phyloP scores from a whole-genome alignment of 2,797 vertebrate genomes.

The Leuciscus waleckii region DNA sequence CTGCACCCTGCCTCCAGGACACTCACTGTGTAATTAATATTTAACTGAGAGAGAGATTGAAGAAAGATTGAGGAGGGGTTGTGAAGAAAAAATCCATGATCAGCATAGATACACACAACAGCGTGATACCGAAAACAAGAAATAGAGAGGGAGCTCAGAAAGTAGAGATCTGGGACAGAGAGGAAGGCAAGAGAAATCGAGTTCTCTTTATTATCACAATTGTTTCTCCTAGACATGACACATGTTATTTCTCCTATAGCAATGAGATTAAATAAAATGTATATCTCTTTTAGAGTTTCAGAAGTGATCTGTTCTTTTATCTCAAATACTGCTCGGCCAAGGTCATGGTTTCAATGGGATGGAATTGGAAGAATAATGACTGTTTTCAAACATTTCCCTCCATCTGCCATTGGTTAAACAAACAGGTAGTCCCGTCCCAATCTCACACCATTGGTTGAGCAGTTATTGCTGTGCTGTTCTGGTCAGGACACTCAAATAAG shows the following conservation, averaged over 20 bases:
- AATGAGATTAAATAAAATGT: neutral
- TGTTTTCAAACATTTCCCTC: neutral
- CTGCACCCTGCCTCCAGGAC: slow-evolving; percentile 74
- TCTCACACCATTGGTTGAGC: neutral
- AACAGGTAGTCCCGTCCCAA: neutral
- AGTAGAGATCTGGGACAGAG: slow-evolving; percentile 22
- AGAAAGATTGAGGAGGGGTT: neutral
- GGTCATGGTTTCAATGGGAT: neutral
- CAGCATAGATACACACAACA: slow-evolving; percentile 36
- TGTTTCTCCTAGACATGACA: neutral
- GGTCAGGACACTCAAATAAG: neutral
- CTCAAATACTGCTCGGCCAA: neutral
- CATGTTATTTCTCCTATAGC: neutral
- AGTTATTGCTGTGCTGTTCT: neutral
- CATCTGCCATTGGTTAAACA: neutral
- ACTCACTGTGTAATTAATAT: slow-evolving; percentile 80
- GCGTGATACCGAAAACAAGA: slow-evolving; percentile 42
- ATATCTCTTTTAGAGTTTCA: neutral
- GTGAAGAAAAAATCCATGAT: neutral
- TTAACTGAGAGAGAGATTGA: slow-evolving; percentile 72
- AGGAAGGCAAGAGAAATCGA: slow-evolving; percentile 8
- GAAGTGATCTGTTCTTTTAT: neutral
- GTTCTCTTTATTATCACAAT: slow-evolving; percentile 1
- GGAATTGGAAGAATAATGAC: neutral
- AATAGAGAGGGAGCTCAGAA: neutral